These are phyloP conservation scores for Tachysurus fulvidraco DNA, from an alignment of 2,113 vertebrate genomes.

Conservation along the genomic window DNA sequence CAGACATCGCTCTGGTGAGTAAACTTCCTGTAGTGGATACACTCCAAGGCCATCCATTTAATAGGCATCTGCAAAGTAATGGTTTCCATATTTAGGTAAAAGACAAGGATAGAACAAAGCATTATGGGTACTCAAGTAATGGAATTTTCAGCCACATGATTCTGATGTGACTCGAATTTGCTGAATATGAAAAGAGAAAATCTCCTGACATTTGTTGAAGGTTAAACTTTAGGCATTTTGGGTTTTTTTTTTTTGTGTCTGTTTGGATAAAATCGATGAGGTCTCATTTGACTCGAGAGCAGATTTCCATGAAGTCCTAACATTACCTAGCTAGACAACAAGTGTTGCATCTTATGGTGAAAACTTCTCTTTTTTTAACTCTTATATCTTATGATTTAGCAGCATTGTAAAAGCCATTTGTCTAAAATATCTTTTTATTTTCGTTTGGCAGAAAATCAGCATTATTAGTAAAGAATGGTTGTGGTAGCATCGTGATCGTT, in stretches of 20 bases:
- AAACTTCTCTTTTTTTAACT: background rate
- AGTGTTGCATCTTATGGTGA: background rate
- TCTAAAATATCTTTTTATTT: background rate
- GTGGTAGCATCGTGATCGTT: background rate
- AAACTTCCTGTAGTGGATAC: slow-evolving; percentile 94
- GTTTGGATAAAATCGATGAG: background rate
- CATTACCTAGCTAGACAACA: too few relatives aligned
- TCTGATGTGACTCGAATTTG: background rate
- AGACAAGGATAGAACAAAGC: background rate
- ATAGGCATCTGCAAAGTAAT: slow-evolving; percentile 84
- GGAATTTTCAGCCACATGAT: background rate
- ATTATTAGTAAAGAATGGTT: background rate
- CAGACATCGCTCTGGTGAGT: slow-evolving; percentile 97
- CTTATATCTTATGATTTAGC: background rate
- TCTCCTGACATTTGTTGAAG: background rate
- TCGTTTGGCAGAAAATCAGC: background rate
- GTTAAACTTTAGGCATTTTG: background rate
- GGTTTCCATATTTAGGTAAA: slow-evolving; percentile 16
- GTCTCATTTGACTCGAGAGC: background rate
- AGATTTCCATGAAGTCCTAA: background rate
- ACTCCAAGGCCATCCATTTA: slow-evolving; percentile 98
- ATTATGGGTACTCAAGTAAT: background rate
- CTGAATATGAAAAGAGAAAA: background rate
- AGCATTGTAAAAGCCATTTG: background rate
- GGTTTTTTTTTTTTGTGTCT: too few relatives aligned